Evolutionary conservation across 2,888 invertebrate species (phyloP), one percentile per base, ranked within the genome.

Genomic region (Cosmopolites sordidus): DNA sequence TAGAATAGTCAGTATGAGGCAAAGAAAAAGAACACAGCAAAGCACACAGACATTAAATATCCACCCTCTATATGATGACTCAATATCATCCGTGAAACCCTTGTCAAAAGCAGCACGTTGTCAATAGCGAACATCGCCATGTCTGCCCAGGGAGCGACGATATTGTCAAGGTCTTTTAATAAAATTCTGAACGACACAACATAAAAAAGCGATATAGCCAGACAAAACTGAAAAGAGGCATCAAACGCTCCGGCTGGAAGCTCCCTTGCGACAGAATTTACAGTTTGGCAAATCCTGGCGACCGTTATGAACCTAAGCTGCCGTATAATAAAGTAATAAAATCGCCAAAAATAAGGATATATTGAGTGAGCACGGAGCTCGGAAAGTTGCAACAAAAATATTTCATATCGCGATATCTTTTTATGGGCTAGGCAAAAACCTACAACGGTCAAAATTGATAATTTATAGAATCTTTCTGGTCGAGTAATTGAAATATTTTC

Each of bases 261-360:
- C 22, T 48, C 52, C 22, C 48, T 22, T 53, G 52, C 39, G 48
- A 48, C 48, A 41, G 39, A 71, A 69, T 71, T 72, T 71, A 70
- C 71, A 69, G 70, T 69, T 69, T 68, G 63, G 67, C 66, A 71
- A 71, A 71, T 70, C 71, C 71, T 58, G 60, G 65, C 66, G 64
- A 66, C 62, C 65, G 70, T 73, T 74, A 74, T 74, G 72, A 73
- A 73, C 72, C 70, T 68, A 50, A 64, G 66, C 69, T 70, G 70
- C 70, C 64, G 75, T 74, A 75, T 75, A 75, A 75, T 75, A 74
- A 73, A 73, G 70, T 70, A 73, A 73, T 75, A 75, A 74, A 75
- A 73, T 73, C 72, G 72, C 69, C 72, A 70, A 72, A 70, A 74
- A 75, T 74, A 73, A 73, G 74, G 75, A 74, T 74, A 74, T 74